Percentiles rank a stretch among this genome's conserved stretches.
These are phyloP conservation scores for Morus bassanus DNA, from an alignment of 2,797 vertebrate genomes.

Conservation along the genomic window DNA sequence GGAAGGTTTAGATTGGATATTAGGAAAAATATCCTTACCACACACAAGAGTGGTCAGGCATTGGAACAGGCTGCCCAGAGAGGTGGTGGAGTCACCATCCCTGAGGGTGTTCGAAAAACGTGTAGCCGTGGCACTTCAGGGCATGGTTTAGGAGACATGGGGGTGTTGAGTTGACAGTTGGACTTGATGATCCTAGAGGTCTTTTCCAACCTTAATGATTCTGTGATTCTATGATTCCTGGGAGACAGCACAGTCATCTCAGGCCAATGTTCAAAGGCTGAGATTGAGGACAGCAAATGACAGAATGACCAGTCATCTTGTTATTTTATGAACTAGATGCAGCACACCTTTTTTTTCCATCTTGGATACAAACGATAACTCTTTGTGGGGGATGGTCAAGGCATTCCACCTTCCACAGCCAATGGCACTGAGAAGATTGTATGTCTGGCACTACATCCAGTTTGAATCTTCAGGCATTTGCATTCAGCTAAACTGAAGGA, in stretches of 20 bases:
- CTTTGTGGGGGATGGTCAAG: not conserved
- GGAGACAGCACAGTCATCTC: rapidly evolving
- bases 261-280: not conserved
- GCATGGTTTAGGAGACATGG: too few relatives aligned
- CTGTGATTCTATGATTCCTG: not conserved
- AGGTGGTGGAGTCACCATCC: too few relatives aligned
- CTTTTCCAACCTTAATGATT: too few relatives aligned
- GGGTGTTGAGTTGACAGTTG: too few relatives aligned
- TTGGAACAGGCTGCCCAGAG: too few relatives aligned
- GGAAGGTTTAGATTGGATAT: too few relatives aligned
- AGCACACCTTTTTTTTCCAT: not conserved
- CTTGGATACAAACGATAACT: not conserved
- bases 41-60: too few relatives aligned
- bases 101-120: too few relatives aligned
- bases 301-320: not conserved
- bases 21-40: too few relatives aligned
- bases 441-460: not conserved
- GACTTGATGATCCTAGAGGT: too few relatives aligned
- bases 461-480: not conserved
- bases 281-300: not conserved
- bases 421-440: not conserved
- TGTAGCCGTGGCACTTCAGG: too few relatives aligned
- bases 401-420: not conserved
- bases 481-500: not conserved
- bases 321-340: not conserved